Conservation (phyloP, 2,888 invertebrate species). For the Crematogaster levior region DNA sequence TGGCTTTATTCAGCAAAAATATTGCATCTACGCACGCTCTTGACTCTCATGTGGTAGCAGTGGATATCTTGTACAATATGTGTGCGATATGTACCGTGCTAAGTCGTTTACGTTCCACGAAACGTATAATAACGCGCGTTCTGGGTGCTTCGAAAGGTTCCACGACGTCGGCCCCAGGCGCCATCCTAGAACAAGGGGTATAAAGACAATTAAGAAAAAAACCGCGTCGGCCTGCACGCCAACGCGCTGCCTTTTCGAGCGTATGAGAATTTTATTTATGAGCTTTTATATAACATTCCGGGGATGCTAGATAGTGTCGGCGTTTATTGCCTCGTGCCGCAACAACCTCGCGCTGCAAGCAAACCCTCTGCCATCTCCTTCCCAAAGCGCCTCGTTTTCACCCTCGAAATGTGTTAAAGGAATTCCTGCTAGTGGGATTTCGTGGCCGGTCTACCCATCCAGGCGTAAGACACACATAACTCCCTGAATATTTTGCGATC, state of each 20-base stretch:
- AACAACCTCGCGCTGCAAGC: conserved; percentile 26
- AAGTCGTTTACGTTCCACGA: conserved; percentile 46
- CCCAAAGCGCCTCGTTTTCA: conserved; percentile 60
- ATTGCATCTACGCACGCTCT: not conserved
- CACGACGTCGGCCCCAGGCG: conserved; percentile 21
- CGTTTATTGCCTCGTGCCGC: conserved; percentile 78
- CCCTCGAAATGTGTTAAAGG: conserved; percentile 67
- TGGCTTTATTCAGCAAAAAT: conserved; percentile 9
- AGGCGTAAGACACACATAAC: conserved; percentile 70
- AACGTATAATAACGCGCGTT: conserved; percentile 63
- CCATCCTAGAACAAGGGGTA: conserved; percentile 19
- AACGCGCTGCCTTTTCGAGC: conserved; percentile 43
- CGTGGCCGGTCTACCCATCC: conserved; percentile 67
- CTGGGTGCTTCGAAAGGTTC: conserved; percentile 47
- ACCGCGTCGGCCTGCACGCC: conserved; percentile 10
- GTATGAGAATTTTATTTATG: conserved; percentile 81
- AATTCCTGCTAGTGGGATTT: conserved; percentile 71
- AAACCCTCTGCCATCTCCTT: conserved; percentile 34
- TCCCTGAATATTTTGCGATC: conserved; percentile 72
- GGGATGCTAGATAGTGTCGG: conserved; percentile 72
- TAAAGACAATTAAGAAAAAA: conserved; percentile 78
- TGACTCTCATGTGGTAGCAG: not conserved
- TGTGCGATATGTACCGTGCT: conserved; percentile 11
- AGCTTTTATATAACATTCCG: conserved; percentile 78
- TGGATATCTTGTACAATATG: not conserved